Percentiles rank a stretch among this genome's conserved stretches.
These are phyloP conservation scores for Poecile montanus DNA, from an alignment of 2,797 vertebrate species.

Conservation along the genomic window DNA sequence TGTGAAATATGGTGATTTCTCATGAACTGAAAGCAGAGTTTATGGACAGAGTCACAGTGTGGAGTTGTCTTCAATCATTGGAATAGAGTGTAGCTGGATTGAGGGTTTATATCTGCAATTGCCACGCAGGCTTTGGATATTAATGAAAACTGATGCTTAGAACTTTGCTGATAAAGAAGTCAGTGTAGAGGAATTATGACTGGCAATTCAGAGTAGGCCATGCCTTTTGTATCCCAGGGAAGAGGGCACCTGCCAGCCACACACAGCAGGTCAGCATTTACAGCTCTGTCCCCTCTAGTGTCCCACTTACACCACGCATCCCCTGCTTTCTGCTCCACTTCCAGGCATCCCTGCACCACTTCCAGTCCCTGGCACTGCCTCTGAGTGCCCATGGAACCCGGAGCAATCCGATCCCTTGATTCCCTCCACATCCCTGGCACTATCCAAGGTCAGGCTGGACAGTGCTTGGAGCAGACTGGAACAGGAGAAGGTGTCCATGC, in stretches of 20 bases:
- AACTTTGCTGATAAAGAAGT: neutral
- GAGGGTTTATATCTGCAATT: neutral
- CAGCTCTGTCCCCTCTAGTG: neutral
- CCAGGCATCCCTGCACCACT: neutral
- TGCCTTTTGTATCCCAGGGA: neutral
- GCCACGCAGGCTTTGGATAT: neutral
- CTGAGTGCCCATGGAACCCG: fast-evolving
- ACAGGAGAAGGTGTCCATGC: neutral
- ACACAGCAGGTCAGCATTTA: neutral
- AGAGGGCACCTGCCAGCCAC: neutral
- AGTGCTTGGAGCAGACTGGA: neutral
- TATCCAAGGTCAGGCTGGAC: neutral
- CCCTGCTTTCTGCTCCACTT: neutral
- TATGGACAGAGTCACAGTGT: neutral
- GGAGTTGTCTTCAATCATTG: neutral
- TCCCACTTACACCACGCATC: fast-evolving
- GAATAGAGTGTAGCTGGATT: neutral
- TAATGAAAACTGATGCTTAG: neutral
- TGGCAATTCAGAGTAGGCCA: neutral
- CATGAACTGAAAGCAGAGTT: neutral
- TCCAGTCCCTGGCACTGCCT: neutral
- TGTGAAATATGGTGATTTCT: neutral
- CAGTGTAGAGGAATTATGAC: fast-evolving
- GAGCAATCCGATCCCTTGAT: neutral
- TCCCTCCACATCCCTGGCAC: neutral